These are phyloP conservation scores for Automeris io DNA, from an alignment of 2,888 invertebrate genomes.

Conservation along the genomic window DNA sequence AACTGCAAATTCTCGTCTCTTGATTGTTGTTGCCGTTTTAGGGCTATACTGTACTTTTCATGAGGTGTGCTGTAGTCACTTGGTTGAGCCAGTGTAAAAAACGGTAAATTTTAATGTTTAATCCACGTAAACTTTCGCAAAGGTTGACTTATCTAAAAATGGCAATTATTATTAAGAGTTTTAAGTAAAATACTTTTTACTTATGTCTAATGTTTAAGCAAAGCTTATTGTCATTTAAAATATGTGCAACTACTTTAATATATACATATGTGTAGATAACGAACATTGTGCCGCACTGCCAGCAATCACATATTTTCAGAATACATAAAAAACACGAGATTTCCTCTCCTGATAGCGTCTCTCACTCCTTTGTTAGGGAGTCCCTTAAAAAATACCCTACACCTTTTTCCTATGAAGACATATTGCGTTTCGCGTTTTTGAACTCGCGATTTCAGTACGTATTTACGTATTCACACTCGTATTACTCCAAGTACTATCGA, in stretches of 20 bases:
- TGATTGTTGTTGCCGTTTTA: too few relatives aligned
- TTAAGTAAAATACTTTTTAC: too few relatives aligned
- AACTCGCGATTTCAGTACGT: conserved; percentile 72
- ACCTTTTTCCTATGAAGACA: conserved; percentile 68
- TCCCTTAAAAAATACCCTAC: conserved; percentile 64
- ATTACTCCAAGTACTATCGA: conserved; percentile 68
- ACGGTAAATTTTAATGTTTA: too few relatives aligned
- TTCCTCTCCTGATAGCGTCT: conserved; percentile 52
- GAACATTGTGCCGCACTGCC: conserved; percentile 9
- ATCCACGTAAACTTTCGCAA: too few relatives aligned
- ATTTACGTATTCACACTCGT: conserved; percentile 76
- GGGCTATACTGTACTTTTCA: too few relatives aligned
- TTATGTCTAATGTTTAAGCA: too few relatives aligned
- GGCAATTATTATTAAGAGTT: too few relatives aligned
- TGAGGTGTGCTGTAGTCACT: too few relatives aligned
- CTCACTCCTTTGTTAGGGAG: conserved; percentile 58
- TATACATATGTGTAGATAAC: conserved; percentile 4
- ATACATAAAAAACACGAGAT: conserved; percentile 55
- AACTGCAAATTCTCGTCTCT: too few relatives aligned
- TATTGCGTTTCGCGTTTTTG: conserved; percentile 76
- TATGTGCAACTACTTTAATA: conserved; percentile 4
- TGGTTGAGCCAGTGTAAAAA: too few relatives aligned
- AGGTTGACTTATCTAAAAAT: too few relatives aligned
- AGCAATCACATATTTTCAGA: conserved; percentile 35
- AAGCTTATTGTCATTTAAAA: too few relatives aligned